A percentile compares a stretch with the other conserved stretches of the same genome.
Evolutionary conservation across 2,797 vertebrate species (phyloP).

Genomic region (Oreochromis grahami): DNA sequence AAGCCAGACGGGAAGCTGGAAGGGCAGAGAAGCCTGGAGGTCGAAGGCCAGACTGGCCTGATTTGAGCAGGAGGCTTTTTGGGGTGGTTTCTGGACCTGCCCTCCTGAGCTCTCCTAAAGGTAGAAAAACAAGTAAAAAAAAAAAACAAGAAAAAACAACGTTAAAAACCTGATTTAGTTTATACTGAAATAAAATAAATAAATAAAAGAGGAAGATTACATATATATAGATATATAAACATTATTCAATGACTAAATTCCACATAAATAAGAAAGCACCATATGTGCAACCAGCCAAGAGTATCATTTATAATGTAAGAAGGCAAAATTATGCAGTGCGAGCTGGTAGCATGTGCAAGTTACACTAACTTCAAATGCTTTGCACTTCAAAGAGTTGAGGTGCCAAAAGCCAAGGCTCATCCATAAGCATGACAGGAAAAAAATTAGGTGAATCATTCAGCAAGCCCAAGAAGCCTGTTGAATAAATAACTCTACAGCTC

Average conservation of each 20-base stretch:
- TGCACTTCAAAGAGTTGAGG: slow-evolving; percentile 52
- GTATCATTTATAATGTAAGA: not conserved
- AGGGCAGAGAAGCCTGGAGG: slow-evolving; percentile 89
- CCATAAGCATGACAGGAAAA: slow-evolving; percentile 27
- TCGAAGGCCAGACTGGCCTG: slow-evolving; percentile 86
- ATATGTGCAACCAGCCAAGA: not conserved
- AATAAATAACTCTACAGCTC: slow-evolving; percentile 9
- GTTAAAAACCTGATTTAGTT: not conserved
- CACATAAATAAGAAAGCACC: not conserved
- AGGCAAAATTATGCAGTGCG: not conserved
- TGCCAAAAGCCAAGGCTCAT: slow-evolving; percentile 17
- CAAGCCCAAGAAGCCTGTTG: not conserved
- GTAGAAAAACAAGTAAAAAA: not conserved
- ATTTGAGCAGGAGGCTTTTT: slow-evolving; percentile 83
- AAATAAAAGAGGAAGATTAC: not conserved
- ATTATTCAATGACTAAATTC: not conserved
- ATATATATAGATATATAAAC: not conserved
- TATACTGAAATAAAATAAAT: not conserved
- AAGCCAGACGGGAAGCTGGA: slow-evolving; percentile 81
- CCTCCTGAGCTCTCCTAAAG: slow-evolving; percentile 80
- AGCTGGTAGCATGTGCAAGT: not conserved
- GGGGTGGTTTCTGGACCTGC: slow-evolving; percentile 68
- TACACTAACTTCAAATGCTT: slow-evolving; percentile 20
- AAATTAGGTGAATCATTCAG: not conserved
- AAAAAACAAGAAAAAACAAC: not conserved